phyloP scores from a whole-genome alignment of 2,888 invertebrate species.

The Chymomyza caudatula region DNA sequence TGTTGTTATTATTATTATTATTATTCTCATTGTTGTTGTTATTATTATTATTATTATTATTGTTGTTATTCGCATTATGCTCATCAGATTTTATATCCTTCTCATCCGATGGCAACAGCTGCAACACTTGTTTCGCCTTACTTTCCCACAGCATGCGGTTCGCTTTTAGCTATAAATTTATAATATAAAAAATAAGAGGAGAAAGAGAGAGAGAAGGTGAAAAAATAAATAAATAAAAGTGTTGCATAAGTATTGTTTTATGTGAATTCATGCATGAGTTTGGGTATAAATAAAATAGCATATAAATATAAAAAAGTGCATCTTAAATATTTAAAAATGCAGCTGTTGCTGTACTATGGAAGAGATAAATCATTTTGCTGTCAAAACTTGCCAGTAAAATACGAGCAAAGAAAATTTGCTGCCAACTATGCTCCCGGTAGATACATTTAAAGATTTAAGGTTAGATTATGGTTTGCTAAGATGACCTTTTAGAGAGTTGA shows the following conservation, averaged over 20 bases:
- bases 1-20: constrained; percentile 43
- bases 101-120: constrained; percentile 58
- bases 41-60: constrained; percentile 39
- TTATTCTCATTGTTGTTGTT: constrained; percentile 40
- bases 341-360: no score
- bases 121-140: constrained; percentile 77
- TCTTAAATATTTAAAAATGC: neutral
- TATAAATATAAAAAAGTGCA: neutral
- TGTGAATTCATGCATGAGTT: neutral
- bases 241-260: neutral
- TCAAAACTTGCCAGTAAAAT: no score
- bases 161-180: constrained; percentile 74
- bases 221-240: neutral
- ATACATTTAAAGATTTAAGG: no score
- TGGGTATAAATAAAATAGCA: neutral
- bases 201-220: neutral
- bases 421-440: no score
- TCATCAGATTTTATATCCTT: constrained; percentile 68
- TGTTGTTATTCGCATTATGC: constrained; percentile 54
- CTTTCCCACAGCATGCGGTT: constrained; percentile 78
- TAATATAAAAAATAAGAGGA: neutral
- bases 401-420: no score
- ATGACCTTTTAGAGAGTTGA: no score
- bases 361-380: no score
- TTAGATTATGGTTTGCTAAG: no score